These are phyloP conservation scores for Mionectes olivaceus DNA, from an alignment of 2,797 vertebrate genomes.

Conservation along the genomic window DNA sequence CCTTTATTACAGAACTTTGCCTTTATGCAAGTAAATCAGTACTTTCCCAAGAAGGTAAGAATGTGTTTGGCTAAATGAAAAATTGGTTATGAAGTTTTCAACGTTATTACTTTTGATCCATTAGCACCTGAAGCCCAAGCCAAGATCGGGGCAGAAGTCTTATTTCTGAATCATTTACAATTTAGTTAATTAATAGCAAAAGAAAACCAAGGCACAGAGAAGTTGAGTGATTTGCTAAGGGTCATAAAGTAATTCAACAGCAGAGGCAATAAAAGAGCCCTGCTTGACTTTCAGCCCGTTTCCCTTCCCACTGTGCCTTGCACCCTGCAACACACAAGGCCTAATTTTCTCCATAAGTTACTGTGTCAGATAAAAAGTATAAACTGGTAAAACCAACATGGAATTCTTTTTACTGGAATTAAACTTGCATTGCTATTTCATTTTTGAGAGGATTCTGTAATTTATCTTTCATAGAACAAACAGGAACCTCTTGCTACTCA, in stretches of 20 bases:
- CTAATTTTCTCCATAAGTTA: background rate
- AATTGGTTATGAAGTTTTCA: background rate
- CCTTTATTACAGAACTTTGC: background rate
- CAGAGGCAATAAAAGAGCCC: constrained; percentile 11
- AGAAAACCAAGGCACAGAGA: constrained; percentile 21
- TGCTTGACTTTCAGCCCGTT: constrained; percentile 4
- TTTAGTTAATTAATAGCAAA: constrained; percentile 58
- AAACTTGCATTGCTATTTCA: background rate
- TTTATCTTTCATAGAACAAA: background rate
- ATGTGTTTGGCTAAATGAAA: background rate
- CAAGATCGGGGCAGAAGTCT: background rate
- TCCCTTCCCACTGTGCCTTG: background rate
- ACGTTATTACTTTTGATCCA: background rate
- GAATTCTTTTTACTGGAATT: background rate
- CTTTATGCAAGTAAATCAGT: background rate
- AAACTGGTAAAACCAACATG: background rate
- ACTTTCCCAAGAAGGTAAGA: background rate
- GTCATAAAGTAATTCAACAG: constrained; percentile 36
- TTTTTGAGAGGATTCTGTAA: background rate
- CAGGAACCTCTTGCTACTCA: background rate
- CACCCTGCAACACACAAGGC: background rate
- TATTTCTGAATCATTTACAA: constrained; percentile 37
- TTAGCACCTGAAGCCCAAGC: background rate
- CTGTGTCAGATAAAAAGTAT: background rate
- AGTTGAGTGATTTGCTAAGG: constrained; percentile 13